Evolutionary conservation across 2,888 invertebrate species (phyloP).

Genomic region (Chloroclysta siterata): DNA sequence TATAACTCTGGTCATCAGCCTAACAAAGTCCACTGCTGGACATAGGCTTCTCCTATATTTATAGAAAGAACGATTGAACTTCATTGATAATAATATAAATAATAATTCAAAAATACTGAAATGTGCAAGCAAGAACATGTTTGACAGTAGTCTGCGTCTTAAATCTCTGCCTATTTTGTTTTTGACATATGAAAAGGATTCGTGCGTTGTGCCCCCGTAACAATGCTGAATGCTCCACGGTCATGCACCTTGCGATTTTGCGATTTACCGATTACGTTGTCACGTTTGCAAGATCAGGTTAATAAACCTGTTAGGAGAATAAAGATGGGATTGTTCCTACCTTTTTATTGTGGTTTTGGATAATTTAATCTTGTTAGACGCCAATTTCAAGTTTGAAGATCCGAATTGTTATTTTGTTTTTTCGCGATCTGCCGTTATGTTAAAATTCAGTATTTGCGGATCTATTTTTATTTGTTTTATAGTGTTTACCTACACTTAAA

Average conservation of each 20-base stretch:
- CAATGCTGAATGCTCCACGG: constrained; percentile 68
- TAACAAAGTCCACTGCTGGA: too few relatives aligned
- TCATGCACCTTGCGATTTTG: constrained; percentile 73
- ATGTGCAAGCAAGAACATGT: too few relatives aligned
- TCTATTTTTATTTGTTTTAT: too few relatives aligned
- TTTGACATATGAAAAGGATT: constrained; percentile 58
- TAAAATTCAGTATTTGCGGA: constrained; percentile 6
- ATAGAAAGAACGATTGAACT: too few relatives aligned
- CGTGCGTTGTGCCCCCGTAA: constrained; percentile 64
- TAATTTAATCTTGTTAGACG: constrained; percentile 34
- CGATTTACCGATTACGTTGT: constrained; percentile 70
- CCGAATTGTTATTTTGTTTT: constrained; percentile 10
- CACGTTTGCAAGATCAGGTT: constrained; percentile 68
- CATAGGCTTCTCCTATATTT: too few relatives aligned
- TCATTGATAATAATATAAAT: too few relatives aligned
- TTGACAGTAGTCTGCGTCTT: constrained; percentile 13
- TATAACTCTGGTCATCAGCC: too few relatives aligned
- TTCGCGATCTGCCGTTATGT: constrained; percentile 14
- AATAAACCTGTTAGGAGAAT: constrained; percentile 65
- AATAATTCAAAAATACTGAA: too few relatives aligned
- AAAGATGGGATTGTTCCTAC: constrained; percentile 56
- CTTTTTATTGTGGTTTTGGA: constrained; percentile 46
- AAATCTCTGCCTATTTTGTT: constrained; percentile 33
- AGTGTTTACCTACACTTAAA: too few relatives aligned
- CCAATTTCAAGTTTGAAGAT: constrained; percentile 15